phyloP scores from a whole-genome alignment of 2,888 invertebrate species.

The Clunio marinus region DNA sequence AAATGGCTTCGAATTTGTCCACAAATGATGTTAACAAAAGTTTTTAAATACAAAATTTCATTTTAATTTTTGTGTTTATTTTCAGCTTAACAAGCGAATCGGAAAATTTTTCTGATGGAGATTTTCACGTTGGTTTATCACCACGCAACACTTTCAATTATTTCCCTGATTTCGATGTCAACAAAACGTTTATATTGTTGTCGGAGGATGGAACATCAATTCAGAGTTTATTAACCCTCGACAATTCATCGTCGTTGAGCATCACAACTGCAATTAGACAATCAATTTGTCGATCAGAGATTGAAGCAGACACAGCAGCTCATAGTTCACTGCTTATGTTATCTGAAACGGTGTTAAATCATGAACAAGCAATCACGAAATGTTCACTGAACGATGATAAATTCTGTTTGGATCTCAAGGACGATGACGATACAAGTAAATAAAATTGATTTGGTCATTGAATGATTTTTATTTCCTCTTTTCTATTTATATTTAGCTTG shows the following conservation, averaged over 20 bases:
- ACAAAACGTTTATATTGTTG: neutral
- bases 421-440: conserved; percentile 45
- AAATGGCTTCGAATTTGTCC: conserved; percentile 7
- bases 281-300: conserved; percentile 8
- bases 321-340: conserved; percentile 13
- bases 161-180: neutral
- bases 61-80: no score
- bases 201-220: neutral
- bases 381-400: conserved; percentile 38
- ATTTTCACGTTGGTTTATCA: neutral
- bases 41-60: neutral
- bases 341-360: neutral
- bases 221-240: neutral
- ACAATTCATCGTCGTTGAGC: neutral
- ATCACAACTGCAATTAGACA: neutral
- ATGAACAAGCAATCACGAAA: neutral
- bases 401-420: conserved; percentile 46
- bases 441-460: neutral
- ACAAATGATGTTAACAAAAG: neutral
- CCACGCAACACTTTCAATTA: neutral
- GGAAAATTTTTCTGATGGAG: neutral
- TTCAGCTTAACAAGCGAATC: conserved; percentile 1
- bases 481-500: conserved; percentile 12
- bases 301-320: neutral
- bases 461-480: neutral